Percentiles rank a stretch among this genome's conserved stretches.
phyloP scores from a whole-genome alignment of 2,888 invertebrate species.

The Melipona bicolor region DNA sequence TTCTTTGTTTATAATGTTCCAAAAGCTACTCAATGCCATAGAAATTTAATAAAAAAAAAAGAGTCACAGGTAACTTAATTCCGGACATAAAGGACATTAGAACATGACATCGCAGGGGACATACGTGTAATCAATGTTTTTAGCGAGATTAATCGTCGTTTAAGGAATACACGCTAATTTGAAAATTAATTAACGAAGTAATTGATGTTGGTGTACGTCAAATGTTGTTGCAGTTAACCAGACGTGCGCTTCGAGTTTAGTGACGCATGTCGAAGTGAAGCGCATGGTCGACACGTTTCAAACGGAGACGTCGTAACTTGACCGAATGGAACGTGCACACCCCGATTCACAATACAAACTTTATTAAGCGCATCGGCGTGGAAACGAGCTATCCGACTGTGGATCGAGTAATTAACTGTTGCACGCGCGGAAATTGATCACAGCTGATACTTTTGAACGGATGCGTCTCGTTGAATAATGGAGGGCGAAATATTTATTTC shows the following conservation, averaged over 20 bases:
- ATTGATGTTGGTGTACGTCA: conserved; percentile 10
- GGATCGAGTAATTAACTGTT: conserved; percentile 27
- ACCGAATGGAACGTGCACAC: background rate
- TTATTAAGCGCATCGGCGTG: conserved; percentile 22
- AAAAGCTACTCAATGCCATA: no score
- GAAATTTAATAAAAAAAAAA: no score
- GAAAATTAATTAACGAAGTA: conserved; percentile 61
- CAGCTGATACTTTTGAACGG: background rate
- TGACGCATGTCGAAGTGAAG: conserved; percentile 33
- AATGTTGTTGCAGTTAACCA: conserved; percentile 29
- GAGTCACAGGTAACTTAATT: no score
- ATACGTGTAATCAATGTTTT: conserved; percentile 28
- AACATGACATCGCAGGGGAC: no score
- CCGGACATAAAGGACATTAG: no score
- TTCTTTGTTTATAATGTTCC: no score
- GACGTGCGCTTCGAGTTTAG: conserved; percentile 3
- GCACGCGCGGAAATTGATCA: conserved; percentile 4
- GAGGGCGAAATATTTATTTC: no score
- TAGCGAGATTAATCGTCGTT: conserved; percentile 50
- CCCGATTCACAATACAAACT: conserved; percentile 10
- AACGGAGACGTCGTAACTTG: conserved; percentile 20
- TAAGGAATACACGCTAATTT: conserved; percentile 44
- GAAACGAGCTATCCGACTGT: conserved; percentile 14
- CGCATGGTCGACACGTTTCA: conserved; percentile 16
- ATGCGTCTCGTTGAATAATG: background rate